Percentiles rank a stretch among this genome's conserved stretches.
These are phyloP conservation scores for Altica lythri DNA, from an alignment of 2,888 invertebrate species.

Conservation along the genomic window DNA sequence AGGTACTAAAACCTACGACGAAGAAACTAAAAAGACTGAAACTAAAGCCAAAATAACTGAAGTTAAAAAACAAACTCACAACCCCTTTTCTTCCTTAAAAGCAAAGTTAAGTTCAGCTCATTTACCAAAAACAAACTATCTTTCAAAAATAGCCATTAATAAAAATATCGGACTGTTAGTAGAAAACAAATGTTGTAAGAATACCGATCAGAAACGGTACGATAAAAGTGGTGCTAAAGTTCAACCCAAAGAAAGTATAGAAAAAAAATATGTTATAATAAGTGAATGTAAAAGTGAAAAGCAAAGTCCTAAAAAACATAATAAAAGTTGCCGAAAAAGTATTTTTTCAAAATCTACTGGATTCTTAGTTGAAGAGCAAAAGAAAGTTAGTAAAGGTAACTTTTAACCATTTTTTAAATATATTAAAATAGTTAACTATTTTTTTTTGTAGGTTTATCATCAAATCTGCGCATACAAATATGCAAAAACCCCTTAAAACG, in stretches of 20 bases:
- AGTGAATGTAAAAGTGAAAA: constrained; percentile 49
- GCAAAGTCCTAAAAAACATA: constrained; percentile 50
- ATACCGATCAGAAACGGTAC: constrained; percentile 39
- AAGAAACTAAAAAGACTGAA: constrained; percentile 54
- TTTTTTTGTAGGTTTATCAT: constrained; percentile 41
- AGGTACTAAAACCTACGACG: constrained; percentile 46
- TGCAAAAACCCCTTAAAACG: constrained; percentile 51
- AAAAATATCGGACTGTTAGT: constrained; percentile 55
- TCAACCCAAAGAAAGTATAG: constrained; percentile 13
- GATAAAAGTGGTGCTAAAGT: constrained; percentile 32
- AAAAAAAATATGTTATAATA: constrained; percentile 40
- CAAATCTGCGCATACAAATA: constrained; percentile 55
- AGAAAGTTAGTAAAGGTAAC: constrained; percentile 43
- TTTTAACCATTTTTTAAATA: background rate
- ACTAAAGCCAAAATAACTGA: constrained; percentile 52
- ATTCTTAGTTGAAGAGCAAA: constrained; percentile 51
- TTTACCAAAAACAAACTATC: constrained; percentile 55
- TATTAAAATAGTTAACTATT: background rate
- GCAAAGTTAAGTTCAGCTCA: constrained; percentile 58
- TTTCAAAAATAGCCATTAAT: constrained; percentile 56
- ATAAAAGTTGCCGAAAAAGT: constrained; percentile 44
- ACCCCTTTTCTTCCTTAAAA: constrained; percentile 55
- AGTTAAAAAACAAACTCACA: constrained; percentile 51
- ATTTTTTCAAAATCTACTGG: constrained; percentile 55
- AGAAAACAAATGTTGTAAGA: constrained; percentile 46